Conservation (phyloP, 1,140 invertebrate species). For the Heliothis virescens region DNA sequence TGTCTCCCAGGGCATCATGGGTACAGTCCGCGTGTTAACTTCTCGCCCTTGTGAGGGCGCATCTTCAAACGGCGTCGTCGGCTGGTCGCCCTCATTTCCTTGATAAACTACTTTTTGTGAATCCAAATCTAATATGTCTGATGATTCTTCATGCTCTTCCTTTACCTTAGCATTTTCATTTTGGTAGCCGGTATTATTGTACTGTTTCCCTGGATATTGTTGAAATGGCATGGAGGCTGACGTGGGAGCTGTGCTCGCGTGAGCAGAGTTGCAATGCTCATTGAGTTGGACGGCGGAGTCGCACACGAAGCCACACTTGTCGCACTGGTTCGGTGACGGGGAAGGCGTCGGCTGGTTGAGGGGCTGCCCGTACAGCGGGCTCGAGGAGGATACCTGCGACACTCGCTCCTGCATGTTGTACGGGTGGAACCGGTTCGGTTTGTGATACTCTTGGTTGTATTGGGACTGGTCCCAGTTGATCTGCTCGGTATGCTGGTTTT, state of each 20-base stretch:
- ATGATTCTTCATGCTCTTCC: slow-evolving; percentile 89
- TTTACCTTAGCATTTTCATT: slow-evolving; percentile 85
- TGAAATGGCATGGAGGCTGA: slow-evolving; percentile 81
- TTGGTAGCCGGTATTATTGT: slow-evolving; percentile 74
- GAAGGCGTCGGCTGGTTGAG: slow-evolving; percentile 87
- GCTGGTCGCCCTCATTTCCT: slow-evolving; percentile 83
- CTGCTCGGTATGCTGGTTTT: slow-evolving; percentile 81
- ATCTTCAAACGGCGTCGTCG: slow-evolving; percentile 84
- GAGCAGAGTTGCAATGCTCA: slow-evolving; percentile 90
- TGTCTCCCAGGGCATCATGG: slow-evolving; percentile 87
- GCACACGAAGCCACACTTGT: slow-evolving; percentile 92
- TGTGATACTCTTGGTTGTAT: slow-evolving; percentile 86
- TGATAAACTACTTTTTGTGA: slow-evolving; percentile 94
- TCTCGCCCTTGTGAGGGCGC: slow-evolving; percentile 83
- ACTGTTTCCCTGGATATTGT: slow-evolving; percentile 83
- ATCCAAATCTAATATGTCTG: slow-evolving; percentile 95
- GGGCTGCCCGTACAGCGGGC: slow-evolving; percentile 87
- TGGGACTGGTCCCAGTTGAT: slow-evolving; percentile 84
- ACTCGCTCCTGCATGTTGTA: slow-evolving; percentile 84
- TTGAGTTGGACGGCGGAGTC: slow-evolving; percentile 90
- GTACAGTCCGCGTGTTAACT: slow-evolving; percentile 87
- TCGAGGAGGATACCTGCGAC: slow-evolving; percentile 88
- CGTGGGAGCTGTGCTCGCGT: slow-evolving; percentile 85
- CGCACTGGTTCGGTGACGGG: slow-evolving; percentile 90
- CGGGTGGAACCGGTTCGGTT: slow-evolving; percentile 85